Percentiles rank a stretch among this genome's conserved stretches.
Conservation (phyloP, 2,888 invertebrate genomes). For the Rhamnusium bicolor region DNA sequence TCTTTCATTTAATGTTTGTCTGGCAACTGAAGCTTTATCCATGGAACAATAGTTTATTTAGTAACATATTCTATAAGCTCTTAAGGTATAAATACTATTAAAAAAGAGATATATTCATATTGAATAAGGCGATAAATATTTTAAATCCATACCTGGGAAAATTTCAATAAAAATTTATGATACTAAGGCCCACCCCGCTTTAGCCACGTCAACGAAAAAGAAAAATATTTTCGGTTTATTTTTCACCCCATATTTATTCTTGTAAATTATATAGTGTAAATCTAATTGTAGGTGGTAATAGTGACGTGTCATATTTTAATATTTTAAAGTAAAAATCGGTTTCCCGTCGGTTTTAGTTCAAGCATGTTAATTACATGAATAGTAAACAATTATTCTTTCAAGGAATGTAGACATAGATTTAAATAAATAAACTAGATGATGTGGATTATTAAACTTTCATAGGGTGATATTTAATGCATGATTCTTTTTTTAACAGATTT, state of each 20-base stretch:
- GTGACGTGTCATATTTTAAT: conserved; percentile 18
- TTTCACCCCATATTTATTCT: not conserved
- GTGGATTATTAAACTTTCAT: conserved; percentile 7
- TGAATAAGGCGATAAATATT: not conserved
- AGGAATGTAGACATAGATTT: not conserved
- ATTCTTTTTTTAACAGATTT: not conserved
- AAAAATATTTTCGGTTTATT: not conserved
- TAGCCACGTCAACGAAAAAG: conserved; percentile 1
- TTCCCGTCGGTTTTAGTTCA: not conserved
- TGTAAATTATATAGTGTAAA: conserved; percentile 4
- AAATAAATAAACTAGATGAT: conserved; percentile 16
- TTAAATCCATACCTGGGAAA: not conserved
- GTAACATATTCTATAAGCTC: not conserved
- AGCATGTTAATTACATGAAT: not conserved
- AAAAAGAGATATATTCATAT: not conserved
- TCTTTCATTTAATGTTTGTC: not conserved
- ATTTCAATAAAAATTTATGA: not conserved
- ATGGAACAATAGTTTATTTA: not conserved
- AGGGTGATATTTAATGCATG: conserved; percentile 1
- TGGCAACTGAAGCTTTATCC: not conserved
- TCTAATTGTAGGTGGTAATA: not conserved
- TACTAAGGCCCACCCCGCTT: not conserved
- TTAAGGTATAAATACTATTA: not conserved
- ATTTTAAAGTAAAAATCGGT: not conserved
- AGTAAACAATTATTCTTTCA: conserved; percentile 11